Percentiles rank a stretch among this genome's conserved stretches.
Conservation (phyloP, 64 coral and sea anemone genomes). For the Pocillopora verrucosa region DNA sequence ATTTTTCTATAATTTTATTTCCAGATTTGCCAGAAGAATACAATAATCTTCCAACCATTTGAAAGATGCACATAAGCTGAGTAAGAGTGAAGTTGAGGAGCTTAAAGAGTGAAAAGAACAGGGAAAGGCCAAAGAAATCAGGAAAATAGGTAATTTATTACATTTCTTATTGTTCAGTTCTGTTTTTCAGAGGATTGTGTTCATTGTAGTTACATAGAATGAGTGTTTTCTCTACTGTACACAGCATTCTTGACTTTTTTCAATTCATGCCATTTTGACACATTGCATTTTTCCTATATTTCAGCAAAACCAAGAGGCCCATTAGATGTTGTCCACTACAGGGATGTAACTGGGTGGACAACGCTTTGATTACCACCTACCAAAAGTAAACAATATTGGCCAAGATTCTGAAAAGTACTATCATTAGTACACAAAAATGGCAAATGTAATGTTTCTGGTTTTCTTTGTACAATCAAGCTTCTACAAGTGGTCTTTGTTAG, state of each 20-base stretch:
- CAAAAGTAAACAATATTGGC: conserved; percentile 40
- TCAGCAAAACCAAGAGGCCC: conserved; percentile 26
- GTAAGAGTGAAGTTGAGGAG: conserved; percentile 42
- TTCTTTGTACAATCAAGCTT: too few relatives aligned
- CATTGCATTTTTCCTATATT: neutral
- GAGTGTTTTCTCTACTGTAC: neutral
- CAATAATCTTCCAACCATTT: conserved; percentile 56
- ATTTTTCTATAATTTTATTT: conserved; percentile 40
- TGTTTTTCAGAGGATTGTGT: neutral
- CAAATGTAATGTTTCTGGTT: too few relatives aligned
- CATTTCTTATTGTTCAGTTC: neutral
- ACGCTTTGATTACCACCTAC: conserved; percentile 55
- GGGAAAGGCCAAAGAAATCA: neutral
- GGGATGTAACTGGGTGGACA: conserved; percentile 63
- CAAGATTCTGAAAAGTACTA: conserved; percentile 53
- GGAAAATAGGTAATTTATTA: conserved; percentile 21
- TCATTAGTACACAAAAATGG: conserved; percentile 35
- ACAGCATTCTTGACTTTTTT: conserved; percentile 7
- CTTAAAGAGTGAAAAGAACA: neutral
- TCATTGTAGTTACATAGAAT: neutral
- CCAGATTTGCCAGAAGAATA: conserved; percentile 57
- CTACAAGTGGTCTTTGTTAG: too few relatives aligned
- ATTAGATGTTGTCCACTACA: conserved; percentile 38
- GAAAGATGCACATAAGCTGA: conserved; percentile 55
- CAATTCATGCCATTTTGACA: neutral